phyloP scores from a whole-genome alignment of 2,113 vertebrate species.

The Poeciliopsis occidentalis region DNA sequence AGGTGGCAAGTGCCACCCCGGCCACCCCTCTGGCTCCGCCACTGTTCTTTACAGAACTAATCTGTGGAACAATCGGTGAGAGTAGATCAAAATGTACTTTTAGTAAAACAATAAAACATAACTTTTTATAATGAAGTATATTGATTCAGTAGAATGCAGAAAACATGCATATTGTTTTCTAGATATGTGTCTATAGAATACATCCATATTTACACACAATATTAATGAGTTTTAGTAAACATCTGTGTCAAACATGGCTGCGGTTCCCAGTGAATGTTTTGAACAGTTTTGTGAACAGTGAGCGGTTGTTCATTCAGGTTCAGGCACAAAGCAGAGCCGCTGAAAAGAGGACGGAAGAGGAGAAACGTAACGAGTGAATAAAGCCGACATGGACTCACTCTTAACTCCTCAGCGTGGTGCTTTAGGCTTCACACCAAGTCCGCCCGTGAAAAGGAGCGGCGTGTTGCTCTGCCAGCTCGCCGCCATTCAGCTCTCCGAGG shows the following conservation, averaged over 20 bases:
- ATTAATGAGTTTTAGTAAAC: constrained; percentile 40
- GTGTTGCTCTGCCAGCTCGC: constrained; percentile 83
- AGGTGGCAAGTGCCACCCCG: no score
- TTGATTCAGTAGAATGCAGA: no score
- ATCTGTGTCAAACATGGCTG: constrained; percentile 76
- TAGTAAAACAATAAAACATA: no score
- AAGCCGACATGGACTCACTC: constrained; percentile 73
- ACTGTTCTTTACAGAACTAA: no score
- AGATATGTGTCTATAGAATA: neutral
- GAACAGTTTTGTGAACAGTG: constrained; percentile 82
- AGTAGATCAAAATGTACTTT: no score
- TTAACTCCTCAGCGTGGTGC: constrained; percentile 19
- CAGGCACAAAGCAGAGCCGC: constrained; percentile 63
- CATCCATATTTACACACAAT: neutral
- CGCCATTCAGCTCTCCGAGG: constrained; percentile 84
- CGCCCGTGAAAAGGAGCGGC: constrained; percentile 86
- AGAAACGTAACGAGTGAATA: constrained; percentile 68
- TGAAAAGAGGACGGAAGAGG: constrained; percentile 60
- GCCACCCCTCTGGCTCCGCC: no score
- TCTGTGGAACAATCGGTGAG: no score
- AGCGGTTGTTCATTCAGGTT: constrained; percentile 90
- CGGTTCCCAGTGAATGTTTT: constrained; percentile 86
- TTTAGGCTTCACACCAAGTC: constrained; percentile 83
- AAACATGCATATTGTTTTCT: no score
- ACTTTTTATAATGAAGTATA: no score